Evolutionary conservation across 1,140 invertebrate species (phyloP), one percentile per base, ranked within the genome.

Genomic region (Drosophila arizonae): DNA sequence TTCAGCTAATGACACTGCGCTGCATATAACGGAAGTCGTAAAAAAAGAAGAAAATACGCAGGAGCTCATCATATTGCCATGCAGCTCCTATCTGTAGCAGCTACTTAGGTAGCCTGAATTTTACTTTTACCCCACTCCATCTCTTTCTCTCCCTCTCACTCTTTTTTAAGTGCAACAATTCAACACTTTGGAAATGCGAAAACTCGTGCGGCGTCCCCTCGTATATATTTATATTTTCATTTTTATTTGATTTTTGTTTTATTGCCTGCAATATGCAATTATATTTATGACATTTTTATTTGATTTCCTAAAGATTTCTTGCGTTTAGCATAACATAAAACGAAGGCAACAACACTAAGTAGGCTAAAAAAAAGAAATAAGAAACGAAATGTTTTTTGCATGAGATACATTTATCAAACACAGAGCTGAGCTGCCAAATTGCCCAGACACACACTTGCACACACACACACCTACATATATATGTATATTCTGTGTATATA

Each of bases 271-370:
- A 54, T 68, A 36, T 73, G 77, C 79, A 87, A 87, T 87, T 87
- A 88, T 87, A 78, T 87, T 88, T 88, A 87, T 82, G 84, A 77
- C 72, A 72, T 33, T 77, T 82, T 87, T 87, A 88, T 87, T 88
- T 60, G 82, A 82, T 77, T 88, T 87, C 46, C 74, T 76, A 76
- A 86, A 87, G 82, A 86, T 82, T 81, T 81, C 65, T 68, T 65
- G 65, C 72, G 76, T 82, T 87, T 87, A 82, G 69, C 76, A 82
- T 73, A 82, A 48, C 57, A 60, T 60, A 50, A 51, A 62, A 26
- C 36, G 43, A 15, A 5, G 51, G 28, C 36, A 28, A 36, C 43
- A 39, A 11, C 17, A 17, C 17, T 8, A 60, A 43, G 50, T 17
- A 26, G 45, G 21, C 39, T 33, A 26, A 46, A 43, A 58, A 33